Percentiles rank a stretch among this genome's conserved stretches.
Evolutionary conservation across 2,113 vertebrate genomes (phyloP).

Genomic region (Labeo rohita): DNA sequence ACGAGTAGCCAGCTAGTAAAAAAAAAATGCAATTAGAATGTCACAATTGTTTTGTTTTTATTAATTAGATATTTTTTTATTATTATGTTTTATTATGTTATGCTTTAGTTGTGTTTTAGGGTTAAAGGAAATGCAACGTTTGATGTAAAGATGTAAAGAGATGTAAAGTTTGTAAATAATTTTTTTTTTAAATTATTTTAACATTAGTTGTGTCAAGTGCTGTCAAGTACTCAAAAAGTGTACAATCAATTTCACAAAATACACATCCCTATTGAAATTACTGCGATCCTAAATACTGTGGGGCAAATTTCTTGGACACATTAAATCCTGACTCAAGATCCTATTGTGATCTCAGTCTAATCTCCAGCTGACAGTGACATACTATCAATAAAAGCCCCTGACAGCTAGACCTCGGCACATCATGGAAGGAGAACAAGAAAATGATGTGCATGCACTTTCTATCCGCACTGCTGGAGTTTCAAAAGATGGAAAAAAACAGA

Average conservation of each 20-base stretch:
- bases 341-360: not conserved
- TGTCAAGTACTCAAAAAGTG: not conserved
- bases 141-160: no score
- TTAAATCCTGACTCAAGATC: not conserved
- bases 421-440: constrained; percentile 22
- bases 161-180: no score
- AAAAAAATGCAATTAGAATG: no score
- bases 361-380: not conserved
- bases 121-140: no score
- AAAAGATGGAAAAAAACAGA: not conserved
- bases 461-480: not conserved
- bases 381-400: not conserved
- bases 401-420: not conserved
- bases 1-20: not conserved
- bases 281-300: not conserved
- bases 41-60: no score
- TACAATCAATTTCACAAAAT: not conserved
- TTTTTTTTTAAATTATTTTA: not conserved
- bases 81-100: no score
- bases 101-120: no score
- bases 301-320: not conserved
- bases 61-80: not conserved
- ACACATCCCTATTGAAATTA: not conserved
- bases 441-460: constrained; percentile 3
- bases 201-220: not conserved